Evolutionary conservation across 2,113 vertebrate species (phyloP).

Genomic region (Proteles cristata): DNA sequence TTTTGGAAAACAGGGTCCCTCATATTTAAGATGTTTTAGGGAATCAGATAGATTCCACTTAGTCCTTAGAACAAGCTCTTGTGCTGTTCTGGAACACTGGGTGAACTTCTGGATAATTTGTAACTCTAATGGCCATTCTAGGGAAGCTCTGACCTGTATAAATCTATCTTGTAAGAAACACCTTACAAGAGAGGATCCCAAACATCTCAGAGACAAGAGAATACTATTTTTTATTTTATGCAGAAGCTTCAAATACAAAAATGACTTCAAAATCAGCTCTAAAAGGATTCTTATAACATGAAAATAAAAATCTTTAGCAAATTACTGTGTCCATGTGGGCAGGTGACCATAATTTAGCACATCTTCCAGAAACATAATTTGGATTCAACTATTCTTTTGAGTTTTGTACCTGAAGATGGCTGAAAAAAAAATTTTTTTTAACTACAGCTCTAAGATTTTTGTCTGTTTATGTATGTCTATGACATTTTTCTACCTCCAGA

Average conservation of each 20-base stretch:
- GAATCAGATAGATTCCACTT: not conserved
- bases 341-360: not conserved
- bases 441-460: not conserved
- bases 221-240: not conserved
- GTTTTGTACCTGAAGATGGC: not conserved
- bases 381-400: not conserved
- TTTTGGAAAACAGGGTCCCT: not conserved
- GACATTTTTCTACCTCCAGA: not conserved
- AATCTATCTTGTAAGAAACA: not conserved
- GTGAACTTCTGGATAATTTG: not conserved
- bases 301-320: not conserved
- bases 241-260: not conserved
- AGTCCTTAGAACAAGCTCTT: not conserved
- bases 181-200: not conserved
- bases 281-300: not conserved
- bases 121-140: not conserved
- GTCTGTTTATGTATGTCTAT: not conserved
- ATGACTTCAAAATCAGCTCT: not conserved
- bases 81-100: not conserved
- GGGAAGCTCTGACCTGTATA: not conserved
- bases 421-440: not conserved
- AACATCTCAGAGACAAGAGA: not conserved
- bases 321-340: not conserved
- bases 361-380: not conserved
- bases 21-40: not conserved